phyloP scores from a whole-genome alignment of 2,113 vertebrate species.

The Tragulus kanchil region DNA sequence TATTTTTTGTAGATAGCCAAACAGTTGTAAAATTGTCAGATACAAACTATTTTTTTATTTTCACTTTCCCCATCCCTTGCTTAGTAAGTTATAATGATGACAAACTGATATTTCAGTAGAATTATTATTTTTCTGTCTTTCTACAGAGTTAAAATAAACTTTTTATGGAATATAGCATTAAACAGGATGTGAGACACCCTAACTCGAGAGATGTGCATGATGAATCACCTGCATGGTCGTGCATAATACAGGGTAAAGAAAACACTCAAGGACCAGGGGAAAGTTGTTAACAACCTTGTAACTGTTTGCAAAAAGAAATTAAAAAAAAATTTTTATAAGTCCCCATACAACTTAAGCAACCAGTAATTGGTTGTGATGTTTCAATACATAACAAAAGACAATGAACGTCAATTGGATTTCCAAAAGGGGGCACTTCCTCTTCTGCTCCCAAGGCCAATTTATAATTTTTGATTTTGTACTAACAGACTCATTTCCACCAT shows the following conservation, averaged over 20 bases:
- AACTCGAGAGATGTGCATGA: neutral
- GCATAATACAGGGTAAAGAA: neutral
- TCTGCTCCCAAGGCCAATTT: neutral
- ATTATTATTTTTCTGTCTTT: constrained; percentile 29
- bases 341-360: neutral
- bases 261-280: neutral
- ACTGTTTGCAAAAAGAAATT: neutral
- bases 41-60: neutral
- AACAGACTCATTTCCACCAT: neutral
- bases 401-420: neutral
- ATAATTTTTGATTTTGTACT: neutral
- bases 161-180: neutral
- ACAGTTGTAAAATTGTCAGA: neutral
- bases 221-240: neutral
- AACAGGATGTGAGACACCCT: neutral
- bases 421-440: neutral
- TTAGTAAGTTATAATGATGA: constrained; percentile 13
- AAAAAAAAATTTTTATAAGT: neutral
- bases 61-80: neutral
- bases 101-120: neutral
- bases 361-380: neutral
- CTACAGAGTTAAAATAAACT: neutral
- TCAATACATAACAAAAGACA: constrained; percentile 13
- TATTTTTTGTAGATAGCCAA: neutral
- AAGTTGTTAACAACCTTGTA: neutral